Conservation (phyloP, 1,140 invertebrate species). For the Solenopsis fugax region DNA sequence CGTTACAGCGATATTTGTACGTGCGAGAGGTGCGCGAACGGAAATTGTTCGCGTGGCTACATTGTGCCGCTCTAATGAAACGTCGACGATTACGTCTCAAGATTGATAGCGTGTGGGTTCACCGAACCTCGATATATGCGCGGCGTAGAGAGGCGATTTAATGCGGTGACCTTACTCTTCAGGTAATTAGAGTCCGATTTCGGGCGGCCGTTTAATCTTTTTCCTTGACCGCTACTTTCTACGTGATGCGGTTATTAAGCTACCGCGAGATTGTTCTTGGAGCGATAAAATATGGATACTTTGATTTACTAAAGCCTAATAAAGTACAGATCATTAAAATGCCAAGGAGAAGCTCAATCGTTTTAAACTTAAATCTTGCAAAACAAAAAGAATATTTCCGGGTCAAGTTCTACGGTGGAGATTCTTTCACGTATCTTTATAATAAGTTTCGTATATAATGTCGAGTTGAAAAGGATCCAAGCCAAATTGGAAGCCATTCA, state of each 20-base stretch:
- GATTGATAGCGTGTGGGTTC: conserved; percentile 73
- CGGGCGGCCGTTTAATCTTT: conserved; percentile 55
- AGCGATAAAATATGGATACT: conserved; percentile 14
- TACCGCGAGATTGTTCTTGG: conserved; percentile 18
- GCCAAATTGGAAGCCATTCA: conserved; percentile 34
- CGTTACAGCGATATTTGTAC: conserved; percentile 50
- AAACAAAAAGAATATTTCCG: not conserved
- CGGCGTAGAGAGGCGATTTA: conserved; percentile 47
- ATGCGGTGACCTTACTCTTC: conserved; percentile 56
- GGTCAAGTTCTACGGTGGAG: not conserved
- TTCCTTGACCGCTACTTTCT: conserved; percentile 16
- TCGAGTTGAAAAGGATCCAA: conserved; percentile 29
- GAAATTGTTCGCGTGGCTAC: conserved; percentile 63
- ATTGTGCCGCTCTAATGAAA: conserved; percentile 72
- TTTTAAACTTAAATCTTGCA: not conserved
- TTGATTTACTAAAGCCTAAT: not conserved
- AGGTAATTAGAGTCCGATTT: conserved; percentile 59
- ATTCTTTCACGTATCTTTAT: conserved; percentile 9
- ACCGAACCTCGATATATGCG: conserved; percentile 55
- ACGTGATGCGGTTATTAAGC: conserved; percentile 32
- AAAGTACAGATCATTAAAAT: not conserved
- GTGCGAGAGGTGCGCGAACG: conserved; percentile 30
- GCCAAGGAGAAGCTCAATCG: too few species aligned
- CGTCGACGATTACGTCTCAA: conserved; percentile 73
- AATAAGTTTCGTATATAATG: not conserved